These are phyloP conservation scores for Lytechinus pictus DNA, from an alignment of 35 echinoderm and acorn worm species.

Conservation along the genomic window DNA sequence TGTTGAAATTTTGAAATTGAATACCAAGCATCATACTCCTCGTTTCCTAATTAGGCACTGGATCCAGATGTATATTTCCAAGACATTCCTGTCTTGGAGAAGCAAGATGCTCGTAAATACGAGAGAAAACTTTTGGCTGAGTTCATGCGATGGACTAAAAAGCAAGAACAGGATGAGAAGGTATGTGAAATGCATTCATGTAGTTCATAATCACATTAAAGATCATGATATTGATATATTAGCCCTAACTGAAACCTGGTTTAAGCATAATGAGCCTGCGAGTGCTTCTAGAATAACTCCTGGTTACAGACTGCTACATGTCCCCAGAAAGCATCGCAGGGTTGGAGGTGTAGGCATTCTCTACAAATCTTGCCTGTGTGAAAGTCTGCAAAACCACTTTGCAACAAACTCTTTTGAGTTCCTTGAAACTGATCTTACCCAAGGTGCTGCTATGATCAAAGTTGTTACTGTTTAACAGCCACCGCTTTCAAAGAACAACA, in stretches of 20 bases:
- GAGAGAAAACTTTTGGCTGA: too few relatives aligned
- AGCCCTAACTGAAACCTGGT: not conserved
- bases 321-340: not conserved
- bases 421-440: not conserved
- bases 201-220: not conserved
- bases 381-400: not conserved
- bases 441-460: not conserved
- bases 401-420: not conserved
- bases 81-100: too few relatives aligned
- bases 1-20: too few relatives aligned
- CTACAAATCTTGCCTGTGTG: not conserved
- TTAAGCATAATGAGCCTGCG: not conserved
- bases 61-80: too few relatives aligned
- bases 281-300: not conserved
- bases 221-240: not conserved
- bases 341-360: not conserved
- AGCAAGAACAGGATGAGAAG: too few relatives aligned
- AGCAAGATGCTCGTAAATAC: too few relatives aligned
- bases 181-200: too few relatives aligned
- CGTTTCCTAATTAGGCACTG: too few relatives aligned
- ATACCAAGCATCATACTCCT: too few relatives aligned
- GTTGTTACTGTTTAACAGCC: not conserved
- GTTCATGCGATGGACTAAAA: too few relatives aligned
- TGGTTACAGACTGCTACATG: slow-evolving; percentile 16
- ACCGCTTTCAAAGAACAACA: not conserved